Percentiles rank a stretch among this genome's conserved stretches.
These are phyloP conservation scores for Lateolabrax maculatus DNA, from an alignment of 2,797 vertebrate species.

Conservation along the genomic window DNA sequence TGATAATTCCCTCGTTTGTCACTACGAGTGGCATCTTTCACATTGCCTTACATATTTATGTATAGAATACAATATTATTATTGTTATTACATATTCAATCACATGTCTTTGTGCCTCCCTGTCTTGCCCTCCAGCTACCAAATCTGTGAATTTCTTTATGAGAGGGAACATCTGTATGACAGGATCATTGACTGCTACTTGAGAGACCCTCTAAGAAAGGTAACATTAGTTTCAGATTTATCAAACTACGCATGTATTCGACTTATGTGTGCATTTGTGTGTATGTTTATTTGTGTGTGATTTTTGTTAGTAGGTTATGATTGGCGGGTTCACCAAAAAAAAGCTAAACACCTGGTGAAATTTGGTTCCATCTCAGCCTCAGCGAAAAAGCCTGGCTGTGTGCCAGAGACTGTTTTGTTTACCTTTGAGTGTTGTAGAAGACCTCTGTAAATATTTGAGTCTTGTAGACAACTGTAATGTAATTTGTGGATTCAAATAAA, in stretches of 20 bases:
- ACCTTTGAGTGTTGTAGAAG: too few species aligned
- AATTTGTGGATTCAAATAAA: neutral
- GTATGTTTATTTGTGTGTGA: neutral
- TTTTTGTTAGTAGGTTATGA: neutral
- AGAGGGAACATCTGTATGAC: slow-evolving; percentile 92
- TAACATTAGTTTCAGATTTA: slow-evolving; percentile 57
- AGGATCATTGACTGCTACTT: slow-evolving; percentile 95
- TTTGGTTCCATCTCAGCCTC: neutral
- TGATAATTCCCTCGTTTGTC: neutral
- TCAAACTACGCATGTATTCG: neutral
- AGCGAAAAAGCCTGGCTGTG: neutral
- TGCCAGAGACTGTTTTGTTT: neutral
- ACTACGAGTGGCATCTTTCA: too few species aligned
- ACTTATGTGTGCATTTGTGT: neutral
- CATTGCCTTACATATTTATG: too few species aligned
- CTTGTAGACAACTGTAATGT: neutral
- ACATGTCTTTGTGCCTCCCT: neutral
- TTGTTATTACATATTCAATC: neutral
- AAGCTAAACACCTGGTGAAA: neutral
- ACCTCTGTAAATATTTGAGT: neutral
- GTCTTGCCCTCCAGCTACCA: slow-evolving; percentile 87
- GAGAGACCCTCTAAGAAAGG: slow-evolving; percentile 93
- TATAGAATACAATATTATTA: neutral
- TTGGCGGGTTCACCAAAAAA: neutral
- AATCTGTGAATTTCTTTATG: slow-evolving; percentile 98